Conservation (phyloP, 2,113 vertebrate genomes). For the Coptodon bakossiorum region DNA sequence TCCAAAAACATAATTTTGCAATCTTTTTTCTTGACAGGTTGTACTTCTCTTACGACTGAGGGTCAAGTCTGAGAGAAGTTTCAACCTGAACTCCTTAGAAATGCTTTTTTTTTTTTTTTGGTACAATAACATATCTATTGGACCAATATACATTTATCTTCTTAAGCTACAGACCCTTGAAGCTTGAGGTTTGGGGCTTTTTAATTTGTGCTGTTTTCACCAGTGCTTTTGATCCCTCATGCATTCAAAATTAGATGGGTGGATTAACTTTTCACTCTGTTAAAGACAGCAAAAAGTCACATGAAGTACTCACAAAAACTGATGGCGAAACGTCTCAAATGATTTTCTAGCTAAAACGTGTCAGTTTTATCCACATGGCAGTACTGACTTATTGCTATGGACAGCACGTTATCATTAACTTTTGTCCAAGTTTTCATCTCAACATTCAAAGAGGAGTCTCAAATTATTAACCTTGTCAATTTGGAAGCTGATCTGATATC, state of each 20-base stretch:
- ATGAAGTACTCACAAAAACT: neutral
- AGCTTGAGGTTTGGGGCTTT: neutral
- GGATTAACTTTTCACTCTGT: neutral
- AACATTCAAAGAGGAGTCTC: neutral
- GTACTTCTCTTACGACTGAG: neutral
- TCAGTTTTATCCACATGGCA: neutral
- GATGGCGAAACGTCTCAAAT: neutral
- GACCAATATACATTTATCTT: neutral
- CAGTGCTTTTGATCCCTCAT: neutral
- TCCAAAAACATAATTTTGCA: neutral
- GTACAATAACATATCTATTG: neutral
- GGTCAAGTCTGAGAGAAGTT: neutral
- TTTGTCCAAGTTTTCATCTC: neutral
- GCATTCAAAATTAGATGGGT: neutral
- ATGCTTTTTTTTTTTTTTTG: neutral
- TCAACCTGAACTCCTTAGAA: neutral
- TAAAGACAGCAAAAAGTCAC: neutral
- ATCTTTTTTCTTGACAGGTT: neutral
- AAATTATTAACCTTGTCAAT: neutral
- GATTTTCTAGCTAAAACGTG: neutral
- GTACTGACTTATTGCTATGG: neutral
- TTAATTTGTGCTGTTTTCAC: neutral
- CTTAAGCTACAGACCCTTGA: neutral
- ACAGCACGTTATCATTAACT: rapidly evolving
- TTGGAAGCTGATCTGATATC: neutral